Evolutionary conservation across 2,888 invertebrate genomes (phyloP).

Genomic region (Clunio marinus): DNA sequence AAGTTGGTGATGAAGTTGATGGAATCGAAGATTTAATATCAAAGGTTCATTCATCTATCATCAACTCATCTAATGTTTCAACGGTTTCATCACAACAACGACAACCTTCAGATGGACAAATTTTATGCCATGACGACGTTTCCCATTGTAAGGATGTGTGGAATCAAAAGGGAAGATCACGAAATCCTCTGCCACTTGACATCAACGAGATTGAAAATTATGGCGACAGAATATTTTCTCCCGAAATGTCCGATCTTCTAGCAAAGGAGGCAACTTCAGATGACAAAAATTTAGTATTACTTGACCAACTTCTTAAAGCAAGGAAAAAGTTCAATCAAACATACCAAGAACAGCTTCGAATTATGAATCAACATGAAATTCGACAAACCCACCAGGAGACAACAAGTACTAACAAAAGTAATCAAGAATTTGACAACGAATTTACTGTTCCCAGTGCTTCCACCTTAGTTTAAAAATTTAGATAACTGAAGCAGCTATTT

Average conservation of each 20-base stretch:
- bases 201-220: slow-evolving; percentile 28
- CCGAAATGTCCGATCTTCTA: background rate
- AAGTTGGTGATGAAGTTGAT: slow-evolving; percentile 11
- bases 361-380: background rate
- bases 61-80: slow-evolving; percentile 9
- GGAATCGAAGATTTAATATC: slow-evolving; percentile 13
- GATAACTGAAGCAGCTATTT: too few relatives aligned
- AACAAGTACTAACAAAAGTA: background rate
- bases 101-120: background rate
- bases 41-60: slow-evolving; percentile 14
- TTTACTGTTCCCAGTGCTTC: slow-evolving; percentile 10
- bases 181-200: slow-evolving; percentile 17
- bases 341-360: slow-evolving; percentile 20
- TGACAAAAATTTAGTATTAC: slow-evolving; percentile 27
- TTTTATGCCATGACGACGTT: background rate
- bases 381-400: background rate
- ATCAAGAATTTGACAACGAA: background rate
- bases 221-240: too few relatives aligned
- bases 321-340: slow-evolving; percentile 29
- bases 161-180: background rate
- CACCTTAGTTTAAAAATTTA: slow-evolving; percentile 13
- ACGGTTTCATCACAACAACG: background rate
- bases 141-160: background rate
- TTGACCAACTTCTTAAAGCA: slow-evolving; percentile 20
- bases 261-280: background rate